Conservation (phyloP, 30 jellyfish, hydroid and myxozoan genomes). For the Mastigias papua region DNA sequence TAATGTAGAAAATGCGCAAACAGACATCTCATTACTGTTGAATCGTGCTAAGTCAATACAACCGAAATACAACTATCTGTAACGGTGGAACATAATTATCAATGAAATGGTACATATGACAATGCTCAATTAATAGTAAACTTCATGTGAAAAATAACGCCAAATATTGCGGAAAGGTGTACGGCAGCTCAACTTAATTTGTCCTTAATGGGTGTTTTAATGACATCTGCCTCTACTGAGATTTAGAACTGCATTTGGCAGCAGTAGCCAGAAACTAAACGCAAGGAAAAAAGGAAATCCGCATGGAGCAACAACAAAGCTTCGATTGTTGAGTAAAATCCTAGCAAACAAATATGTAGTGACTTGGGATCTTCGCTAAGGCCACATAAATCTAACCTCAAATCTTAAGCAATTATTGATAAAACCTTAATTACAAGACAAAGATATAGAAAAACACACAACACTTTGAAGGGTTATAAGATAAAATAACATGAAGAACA, state of each 20-base stretch:
- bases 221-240: neutral
- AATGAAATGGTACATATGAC: neutral
- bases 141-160: no score
- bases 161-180: no score
- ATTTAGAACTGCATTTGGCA: neutral
- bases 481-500: neutral
- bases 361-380: neutral
- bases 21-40: neutral
- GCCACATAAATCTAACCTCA: neutral
- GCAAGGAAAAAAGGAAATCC: slow-evolving; percentile 12
- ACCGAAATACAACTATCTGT: neutral
- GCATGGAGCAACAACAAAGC: neutral
- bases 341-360: neutral
- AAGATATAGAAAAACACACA: neutral
- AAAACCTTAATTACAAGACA: neutral
- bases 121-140: neutral
- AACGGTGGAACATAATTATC: neutral
- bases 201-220: no score
- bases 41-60: neutral
- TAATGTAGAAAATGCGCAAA: neutral
- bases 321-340: neutral
- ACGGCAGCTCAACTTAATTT: no score
- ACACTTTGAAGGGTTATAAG: neutral
- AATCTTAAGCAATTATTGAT: neutral
- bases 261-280: neutral